A percentile compares a stretch with the other conserved stretches of the same genome.
Conservation (phyloP, 2,797 vertebrate genomes). For the Notolepis coatsorum region DNA sequence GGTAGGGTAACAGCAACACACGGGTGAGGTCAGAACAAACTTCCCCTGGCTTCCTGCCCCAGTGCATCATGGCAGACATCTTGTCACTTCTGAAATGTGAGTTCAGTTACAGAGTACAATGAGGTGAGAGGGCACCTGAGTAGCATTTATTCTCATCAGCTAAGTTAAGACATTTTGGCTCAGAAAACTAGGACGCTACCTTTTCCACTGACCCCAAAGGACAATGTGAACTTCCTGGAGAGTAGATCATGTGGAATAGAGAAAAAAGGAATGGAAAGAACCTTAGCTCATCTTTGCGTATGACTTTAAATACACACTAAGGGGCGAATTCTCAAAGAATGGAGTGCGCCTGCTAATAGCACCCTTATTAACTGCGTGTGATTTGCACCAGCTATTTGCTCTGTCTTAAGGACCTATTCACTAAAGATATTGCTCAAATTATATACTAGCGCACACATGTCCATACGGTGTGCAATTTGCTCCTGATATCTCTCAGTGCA, state of each 20-base stretch:
- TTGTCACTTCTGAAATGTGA: constrained; percentile 16
- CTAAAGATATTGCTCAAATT: too few relatives aligned
- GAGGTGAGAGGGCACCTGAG: constrained; percentile 17
- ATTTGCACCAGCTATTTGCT: too few relatives aligned
- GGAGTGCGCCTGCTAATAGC: too few relatives aligned
- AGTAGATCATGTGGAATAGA: neutral
- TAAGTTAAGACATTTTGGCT: constrained; percentile 29
- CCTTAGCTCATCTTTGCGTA: too few relatives aligned
- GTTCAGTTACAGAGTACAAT: constrained; percentile 34
- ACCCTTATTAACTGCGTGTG: too few relatives aligned
- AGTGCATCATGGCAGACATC: constrained; percentile 29
- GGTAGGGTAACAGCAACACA: constrained; percentile 28
- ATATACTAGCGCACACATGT: too few relatives aligned
- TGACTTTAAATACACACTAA: too few relatives aligned
- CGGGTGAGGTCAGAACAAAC: constrained; percentile 29
- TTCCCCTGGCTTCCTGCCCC: constrained; percentile 44
- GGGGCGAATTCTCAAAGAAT: too few relatives aligned
- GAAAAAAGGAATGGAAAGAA: too few relatives aligned
- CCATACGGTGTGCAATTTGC: too few relatives aligned
- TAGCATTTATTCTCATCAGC: constrained; percentile 60
- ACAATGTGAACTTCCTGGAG: neutral
- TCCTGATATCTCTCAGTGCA: too few relatives aligned
- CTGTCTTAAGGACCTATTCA: too few relatives aligned
- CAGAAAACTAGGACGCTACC: neutral
- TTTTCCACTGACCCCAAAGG: constrained; percentile 19